phyloP scores from a whole-genome alignment of 2,797 vertebrate genomes.

The Danio aesculapii region DNA sequence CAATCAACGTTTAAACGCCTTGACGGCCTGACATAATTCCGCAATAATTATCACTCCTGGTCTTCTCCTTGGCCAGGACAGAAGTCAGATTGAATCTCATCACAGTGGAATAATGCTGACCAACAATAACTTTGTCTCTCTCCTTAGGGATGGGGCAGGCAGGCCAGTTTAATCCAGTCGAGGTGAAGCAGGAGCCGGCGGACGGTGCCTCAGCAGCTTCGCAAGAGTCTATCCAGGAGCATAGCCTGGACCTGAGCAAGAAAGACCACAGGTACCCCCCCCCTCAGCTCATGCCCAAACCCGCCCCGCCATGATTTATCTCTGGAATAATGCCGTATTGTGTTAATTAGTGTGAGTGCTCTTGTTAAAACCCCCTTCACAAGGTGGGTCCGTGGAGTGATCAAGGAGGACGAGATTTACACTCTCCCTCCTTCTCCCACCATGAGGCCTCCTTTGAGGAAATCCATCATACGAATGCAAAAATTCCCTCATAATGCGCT shows the following conservation, averaged over 20 bases:
- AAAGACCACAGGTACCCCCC: constrained; percentile 89
- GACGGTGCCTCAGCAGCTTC: constrained; percentile 76
- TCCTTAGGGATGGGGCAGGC: constrained; percentile 89
- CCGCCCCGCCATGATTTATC: constrained; percentile 57
- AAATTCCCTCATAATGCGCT: constrained; percentile 47
- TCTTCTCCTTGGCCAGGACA: constrained; percentile 88
- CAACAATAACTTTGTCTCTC: constrained; percentile 84
- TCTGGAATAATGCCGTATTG: constrained; percentile 60
- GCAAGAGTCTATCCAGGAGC: constrained; percentile 89
- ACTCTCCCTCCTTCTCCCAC: constrained; percentile 40
- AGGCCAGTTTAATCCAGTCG: constrained; percentile 85
- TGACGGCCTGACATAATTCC: constrained; percentile 97
- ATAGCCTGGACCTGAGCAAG: constrained; percentile 94
- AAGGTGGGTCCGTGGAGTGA: constrained; percentile 57
- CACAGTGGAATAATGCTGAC: constrained; percentile 89
- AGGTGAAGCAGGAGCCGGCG: constrained; percentile 87
- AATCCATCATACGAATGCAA: constrained; percentile 59
- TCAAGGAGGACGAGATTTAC: constrained; percentile 60
- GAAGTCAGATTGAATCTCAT: constrained; percentile 91
- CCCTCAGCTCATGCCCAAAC: background rate
- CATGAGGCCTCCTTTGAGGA: constrained; percentile 45
- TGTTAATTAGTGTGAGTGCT: constrained; percentile 65
- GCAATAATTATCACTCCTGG: constrained; percentile 98
- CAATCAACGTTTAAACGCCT: constrained; percentile 91
- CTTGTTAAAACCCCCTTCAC: constrained; percentile 58